Percentiles rank a stretch among this genome's conserved stretches.
Conservation (phyloP, 2,888 invertebrate species). For the Polymixis lichenea region DNA sequence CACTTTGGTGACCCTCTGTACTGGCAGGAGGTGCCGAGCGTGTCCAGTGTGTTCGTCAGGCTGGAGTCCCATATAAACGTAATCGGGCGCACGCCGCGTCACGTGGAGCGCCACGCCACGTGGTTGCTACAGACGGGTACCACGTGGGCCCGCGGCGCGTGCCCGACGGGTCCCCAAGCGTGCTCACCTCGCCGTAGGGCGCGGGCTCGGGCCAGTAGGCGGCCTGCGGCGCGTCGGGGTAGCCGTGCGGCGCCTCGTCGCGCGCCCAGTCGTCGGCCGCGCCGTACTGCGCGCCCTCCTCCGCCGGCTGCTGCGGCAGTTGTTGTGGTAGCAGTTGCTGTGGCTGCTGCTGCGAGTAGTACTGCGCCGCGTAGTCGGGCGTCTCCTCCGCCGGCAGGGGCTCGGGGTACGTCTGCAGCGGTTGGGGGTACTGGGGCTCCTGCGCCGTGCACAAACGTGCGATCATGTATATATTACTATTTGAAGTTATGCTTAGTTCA, state of each 20-base stretch:
- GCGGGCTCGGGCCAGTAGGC: constrained; percentile 72
- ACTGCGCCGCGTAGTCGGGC: constrained; percentile 71
- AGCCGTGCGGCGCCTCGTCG: constrained; percentile 68
- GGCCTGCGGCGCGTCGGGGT: too few relatives aligned
- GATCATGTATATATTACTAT: not conserved
- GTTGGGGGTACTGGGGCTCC: constrained; percentile 69
- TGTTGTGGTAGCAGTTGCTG: constrained; percentile 43
- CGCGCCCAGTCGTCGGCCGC: constrained; percentile 66
- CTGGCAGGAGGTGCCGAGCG: constrained; percentile 1
- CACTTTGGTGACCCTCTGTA: not conserved
- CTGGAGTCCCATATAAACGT: not conserved
- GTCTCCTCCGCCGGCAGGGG: constrained; percentile 66
- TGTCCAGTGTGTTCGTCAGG: not conserved
- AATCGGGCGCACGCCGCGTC: not conserved
- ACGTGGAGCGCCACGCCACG: not conserved
- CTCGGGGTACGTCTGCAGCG: constrained; percentile 62
- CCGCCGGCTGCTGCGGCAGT: constrained; percentile 39
- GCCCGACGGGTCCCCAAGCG: too few relatives aligned
- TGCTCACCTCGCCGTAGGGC: constrained; percentile 76
- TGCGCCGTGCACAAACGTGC: constrained; percentile 41
- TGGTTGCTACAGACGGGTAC: not conserved
- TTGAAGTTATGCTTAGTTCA: not conserved
- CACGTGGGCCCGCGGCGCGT: too few relatives aligned
- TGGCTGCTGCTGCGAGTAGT: constrained; percentile 65
- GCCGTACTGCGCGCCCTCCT: constrained; percentile 58